These are phyloP conservation scores for Burhinus oedicnemus DNA, from an alignment of 2,113 vertebrate species.

Conservation along the genomic window DNA sequence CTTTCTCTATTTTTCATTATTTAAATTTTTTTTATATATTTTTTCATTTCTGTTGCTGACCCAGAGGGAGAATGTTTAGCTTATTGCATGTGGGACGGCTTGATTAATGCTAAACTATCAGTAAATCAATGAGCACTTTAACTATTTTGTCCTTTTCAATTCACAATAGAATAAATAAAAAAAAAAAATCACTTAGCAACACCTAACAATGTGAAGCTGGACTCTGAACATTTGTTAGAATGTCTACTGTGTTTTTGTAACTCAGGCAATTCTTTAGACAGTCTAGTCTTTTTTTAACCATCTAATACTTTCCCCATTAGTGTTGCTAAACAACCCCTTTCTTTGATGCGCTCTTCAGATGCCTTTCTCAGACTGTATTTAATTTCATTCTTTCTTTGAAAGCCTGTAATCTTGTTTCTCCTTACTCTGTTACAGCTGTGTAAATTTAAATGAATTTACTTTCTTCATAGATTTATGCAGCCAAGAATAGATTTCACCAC, in stretches of 20 bases:
- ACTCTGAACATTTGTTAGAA: not conserved
- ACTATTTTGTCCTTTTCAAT: constrained; percentile 14
- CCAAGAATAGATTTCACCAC: not conserved
- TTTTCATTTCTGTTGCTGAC: not conserved
- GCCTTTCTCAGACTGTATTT: constrained; percentile 18
- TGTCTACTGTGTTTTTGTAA: not conserved
- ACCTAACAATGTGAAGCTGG: not conserved
- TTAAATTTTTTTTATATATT: not conserved
- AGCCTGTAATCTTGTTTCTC: not conserved
- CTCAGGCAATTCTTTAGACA: not conserved
- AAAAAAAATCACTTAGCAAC: constrained; percentile 43
- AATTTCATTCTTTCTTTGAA: constrained; percentile 29
- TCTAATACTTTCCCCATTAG: not conserved
- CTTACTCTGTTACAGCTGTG: constrained; percentile 40
- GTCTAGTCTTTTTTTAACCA: not conserved
- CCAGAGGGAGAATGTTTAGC: not conserved
- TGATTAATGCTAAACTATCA: not conserved
- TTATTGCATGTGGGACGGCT: not conserved
- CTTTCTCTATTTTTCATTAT: not conserved
- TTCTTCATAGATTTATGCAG: not conserved
- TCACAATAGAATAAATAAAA: not conserved
- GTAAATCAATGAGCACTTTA: not conserved
- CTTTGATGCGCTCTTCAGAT: not conserved
- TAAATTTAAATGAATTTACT: constrained; percentile 35
- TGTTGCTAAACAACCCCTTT: constrained; percentile 51